phyloP scores from a whole-genome alignment of 2,113 vertebrate species.

The Pterocles burchelli region DNA sequence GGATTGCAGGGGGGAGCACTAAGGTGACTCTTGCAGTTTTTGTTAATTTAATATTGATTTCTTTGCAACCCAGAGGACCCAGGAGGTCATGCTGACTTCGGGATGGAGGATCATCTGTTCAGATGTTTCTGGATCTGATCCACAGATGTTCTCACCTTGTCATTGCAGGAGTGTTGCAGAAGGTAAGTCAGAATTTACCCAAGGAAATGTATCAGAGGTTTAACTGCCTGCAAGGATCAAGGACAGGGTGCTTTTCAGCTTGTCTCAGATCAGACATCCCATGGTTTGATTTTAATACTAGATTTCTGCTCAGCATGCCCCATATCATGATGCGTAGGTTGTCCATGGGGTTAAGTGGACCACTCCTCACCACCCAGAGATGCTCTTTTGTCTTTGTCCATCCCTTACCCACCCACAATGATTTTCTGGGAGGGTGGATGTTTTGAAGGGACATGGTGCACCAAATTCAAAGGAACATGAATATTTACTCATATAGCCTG shows the following conservation, averaged over 20 bases:
- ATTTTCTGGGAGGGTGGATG: fast-evolving
- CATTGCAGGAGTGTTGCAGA: background rate
- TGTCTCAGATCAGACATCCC: background rate
- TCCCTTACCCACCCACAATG: background rate
- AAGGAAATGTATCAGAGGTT: background rate
- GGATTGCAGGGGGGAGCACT: background rate
- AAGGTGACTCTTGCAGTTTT: background rate
- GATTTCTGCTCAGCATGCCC: background rate
- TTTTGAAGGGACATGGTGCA: background rate
- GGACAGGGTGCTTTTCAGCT: background rate
- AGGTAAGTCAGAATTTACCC: background rate
- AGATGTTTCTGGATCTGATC: background rate
- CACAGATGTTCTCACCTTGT: background rate
- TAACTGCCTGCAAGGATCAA: background rate
- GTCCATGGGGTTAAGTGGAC: background rate
- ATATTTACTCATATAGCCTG: background rate
- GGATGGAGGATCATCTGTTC: background rate
- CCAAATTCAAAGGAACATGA: background rate
- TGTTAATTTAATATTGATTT: background rate
- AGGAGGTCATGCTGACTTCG: background rate
- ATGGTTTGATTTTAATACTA: fast-evolving
- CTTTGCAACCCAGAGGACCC: background rate
- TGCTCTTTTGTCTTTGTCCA: fast-evolving
- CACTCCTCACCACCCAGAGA: background rate
- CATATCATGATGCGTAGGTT: fast-evolving